phyloP scores from a whole-genome alignment of 2,113 vertebrate genomes.

The Coracopsis vasa region DNA sequence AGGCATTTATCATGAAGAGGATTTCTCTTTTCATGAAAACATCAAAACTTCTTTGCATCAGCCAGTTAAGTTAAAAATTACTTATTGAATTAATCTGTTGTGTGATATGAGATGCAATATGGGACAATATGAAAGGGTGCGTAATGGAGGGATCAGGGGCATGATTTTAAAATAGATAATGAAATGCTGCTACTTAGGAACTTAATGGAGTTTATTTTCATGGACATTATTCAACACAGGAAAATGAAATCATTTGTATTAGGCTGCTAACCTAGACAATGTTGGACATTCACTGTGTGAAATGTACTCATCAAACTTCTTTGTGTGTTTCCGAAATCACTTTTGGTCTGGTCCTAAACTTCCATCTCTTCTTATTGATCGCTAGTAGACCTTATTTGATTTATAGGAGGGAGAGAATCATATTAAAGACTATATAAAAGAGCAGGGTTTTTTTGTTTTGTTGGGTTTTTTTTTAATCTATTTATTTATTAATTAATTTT shows the following conservation, averaged over 20 bases:
- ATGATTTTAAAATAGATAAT: not conserved
- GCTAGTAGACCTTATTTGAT: not conserved
- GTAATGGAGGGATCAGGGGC: not conserved
- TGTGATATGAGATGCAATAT: not conserved
- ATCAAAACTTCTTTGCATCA: not conserved
- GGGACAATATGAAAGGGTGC: not conserved
- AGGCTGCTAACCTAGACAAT: not conserved
- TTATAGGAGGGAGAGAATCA: not conserved
- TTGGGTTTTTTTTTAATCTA: no score
- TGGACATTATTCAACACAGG: not conserved
- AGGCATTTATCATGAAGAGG: not conserved
- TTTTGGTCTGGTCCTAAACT: not conserved
- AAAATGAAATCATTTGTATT: not conserved
- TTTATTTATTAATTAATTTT: no score
- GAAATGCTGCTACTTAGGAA: not conserved
- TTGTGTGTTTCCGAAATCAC: not conserved
- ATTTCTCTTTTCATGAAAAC: not conserved
- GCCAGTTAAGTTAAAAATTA: not conserved
- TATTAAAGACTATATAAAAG: not conserved
- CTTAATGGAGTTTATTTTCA: not conserved
- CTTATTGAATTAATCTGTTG: not conserved
- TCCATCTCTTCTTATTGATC: not conserved
- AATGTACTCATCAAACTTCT: not conserved
- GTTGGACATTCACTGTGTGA: not conserved
- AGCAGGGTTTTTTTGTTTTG: not conserved